Conservation (phyloP, 2,797 vertebrate species). For the Aplochiton taeniatus region DNA sequence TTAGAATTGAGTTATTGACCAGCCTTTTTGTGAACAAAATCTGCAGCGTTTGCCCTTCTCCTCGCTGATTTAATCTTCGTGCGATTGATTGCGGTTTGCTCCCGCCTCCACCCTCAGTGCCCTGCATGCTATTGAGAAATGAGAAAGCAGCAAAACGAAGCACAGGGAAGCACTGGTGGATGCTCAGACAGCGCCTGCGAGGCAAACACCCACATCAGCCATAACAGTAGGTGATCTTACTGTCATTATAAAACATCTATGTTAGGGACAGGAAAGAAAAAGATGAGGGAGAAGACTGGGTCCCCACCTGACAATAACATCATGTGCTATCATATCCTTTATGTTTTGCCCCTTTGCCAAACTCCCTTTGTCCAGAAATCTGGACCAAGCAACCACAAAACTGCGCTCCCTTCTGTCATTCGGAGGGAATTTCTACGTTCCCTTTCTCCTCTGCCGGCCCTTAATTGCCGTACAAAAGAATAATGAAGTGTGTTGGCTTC, state of each 20-base stretch:
- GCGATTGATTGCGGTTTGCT: conserved; percentile 29
- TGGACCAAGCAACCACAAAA: conserved; percentile 1
- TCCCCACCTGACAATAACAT: conserved; percentile 13
- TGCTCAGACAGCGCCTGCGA: conserved; percentile 8
- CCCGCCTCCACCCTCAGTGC: not conserved
- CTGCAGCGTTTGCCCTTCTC: conserved; percentile 30
- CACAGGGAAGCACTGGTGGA: conserved; percentile 3
- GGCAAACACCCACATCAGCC: conserved; percentile 17
- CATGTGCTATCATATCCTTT: conserved; percentile 8
- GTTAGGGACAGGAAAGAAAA: not conserved
- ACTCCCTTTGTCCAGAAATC: not conserved
- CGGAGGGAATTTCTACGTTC: conserved; percentile 19
- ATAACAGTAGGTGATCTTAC: conserved; percentile 13
- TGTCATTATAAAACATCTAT: conserved; percentile 12
- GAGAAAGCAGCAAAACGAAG: conserved; percentile 13
- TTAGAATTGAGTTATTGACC: conserved; percentile 43
- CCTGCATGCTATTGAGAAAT: conserved; percentile 14
- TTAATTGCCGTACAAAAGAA: conserved; percentile 60
- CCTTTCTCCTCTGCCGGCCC: conserved; percentile 28
- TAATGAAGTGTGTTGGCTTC: conserved; percentile 54
- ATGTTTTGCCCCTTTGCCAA: conserved; percentile 7
- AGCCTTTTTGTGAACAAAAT: conserved; percentile 36
- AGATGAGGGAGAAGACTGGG: not conserved
- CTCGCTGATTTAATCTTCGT: conserved; percentile 35
- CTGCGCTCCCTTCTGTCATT: conserved; percentile 9